These are phyloP conservation scores for Hirudinaria manillensis DNA, from an alignment of 2,888 invertebrate species.

Conservation along the genomic window DNA sequence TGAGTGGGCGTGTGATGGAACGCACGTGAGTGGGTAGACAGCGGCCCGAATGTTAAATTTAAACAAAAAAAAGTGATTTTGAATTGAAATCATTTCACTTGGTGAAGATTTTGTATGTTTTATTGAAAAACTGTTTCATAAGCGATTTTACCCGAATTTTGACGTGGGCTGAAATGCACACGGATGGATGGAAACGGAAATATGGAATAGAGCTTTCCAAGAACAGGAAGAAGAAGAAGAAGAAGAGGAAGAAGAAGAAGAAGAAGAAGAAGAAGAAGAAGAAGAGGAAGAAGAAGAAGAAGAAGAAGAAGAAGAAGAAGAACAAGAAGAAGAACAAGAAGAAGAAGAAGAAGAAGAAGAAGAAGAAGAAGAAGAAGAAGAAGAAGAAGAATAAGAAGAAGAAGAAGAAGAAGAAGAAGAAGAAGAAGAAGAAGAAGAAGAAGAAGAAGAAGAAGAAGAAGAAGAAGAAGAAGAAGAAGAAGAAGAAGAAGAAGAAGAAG, in stretches of 20 bases:
- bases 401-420: constrained; percentile 21
- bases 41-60: too few relatives aligned
- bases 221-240: background rate
- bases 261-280: constrained; percentile 5
- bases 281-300: background rate
- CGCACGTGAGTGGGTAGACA: background rate
- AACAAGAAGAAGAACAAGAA: constrained; percentile 19
- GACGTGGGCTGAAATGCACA: too few relatives aligned
- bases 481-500: constrained; percentile 23
- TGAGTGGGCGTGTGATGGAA: background rate
- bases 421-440: constrained; percentile 21
- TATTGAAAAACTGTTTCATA: too few relatives aligned
- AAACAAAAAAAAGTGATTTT: too few relatives aligned
- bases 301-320: constrained; percentile 18
- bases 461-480: constrained; percentile 21
- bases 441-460: constrained; percentile 22
- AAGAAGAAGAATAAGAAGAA: constrained; percentile 18
- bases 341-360: constrained; percentile 21
- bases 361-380: constrained; percentile 23
- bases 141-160: too few relatives aligned
- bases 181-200: background rate
- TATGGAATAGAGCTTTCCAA: background rate
- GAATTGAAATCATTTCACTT: too few relatives aligned
- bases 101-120: too few relatives aligned
- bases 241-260: background rate